Percentiles rank a stretch among this genome's conserved stretches.
Evolutionary conservation across 2,797 vertebrate genomes (phyloP).

Genomic region (Chanos chanos): DNA sequence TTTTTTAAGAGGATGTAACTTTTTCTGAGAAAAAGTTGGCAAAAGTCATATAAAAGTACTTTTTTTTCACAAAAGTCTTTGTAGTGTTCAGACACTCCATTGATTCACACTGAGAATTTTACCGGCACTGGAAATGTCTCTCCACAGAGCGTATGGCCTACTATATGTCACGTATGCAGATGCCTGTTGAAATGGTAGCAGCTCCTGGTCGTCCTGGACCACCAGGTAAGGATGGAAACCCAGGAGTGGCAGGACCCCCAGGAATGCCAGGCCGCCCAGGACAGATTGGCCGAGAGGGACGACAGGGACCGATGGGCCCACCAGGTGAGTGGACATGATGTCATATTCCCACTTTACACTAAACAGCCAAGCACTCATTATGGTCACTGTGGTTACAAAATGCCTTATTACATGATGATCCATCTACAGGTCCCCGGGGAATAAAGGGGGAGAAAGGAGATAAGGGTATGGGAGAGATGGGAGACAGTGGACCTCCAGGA

Average conservation of each 20-base stretch:
- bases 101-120: too few species aligned
- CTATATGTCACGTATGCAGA: slow-evolving; percentile 88
- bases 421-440: slow-evolving; percentile 78
- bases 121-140: too few species aligned
- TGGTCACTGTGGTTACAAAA: neutral
- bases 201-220: slow-evolving; percentile 87
- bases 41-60: too few species aligned
- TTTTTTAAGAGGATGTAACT: too few species aligned
- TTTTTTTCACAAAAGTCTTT: too few species aligned
- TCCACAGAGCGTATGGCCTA: slow-evolving; percentile 90
- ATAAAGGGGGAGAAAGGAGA: slow-evolving; percentile 85
- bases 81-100: too few species aligned
- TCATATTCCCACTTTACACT: neutral
- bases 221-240: slow-evolving; percentile 85
- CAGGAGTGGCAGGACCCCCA: slow-evolving; percentile 75
- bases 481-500: slow-evolving; percentile 87
- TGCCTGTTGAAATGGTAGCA: slow-evolving; percentile 81
- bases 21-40: too few species aligned
- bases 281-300: slow-evolving; percentile 89
- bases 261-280: slow-evolving; percentile 84
- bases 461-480: slow-evolving; percentile 84
- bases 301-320: slow-evolving; percentile 81
- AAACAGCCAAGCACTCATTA: neutral
- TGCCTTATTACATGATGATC: slow-evolving; percentile 3
- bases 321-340: slow-evolving; percentile 66